Evolutionary conservation across 2,113 vertebrate genomes (phyloP).

Genomic region (Felis chaus): DNA sequence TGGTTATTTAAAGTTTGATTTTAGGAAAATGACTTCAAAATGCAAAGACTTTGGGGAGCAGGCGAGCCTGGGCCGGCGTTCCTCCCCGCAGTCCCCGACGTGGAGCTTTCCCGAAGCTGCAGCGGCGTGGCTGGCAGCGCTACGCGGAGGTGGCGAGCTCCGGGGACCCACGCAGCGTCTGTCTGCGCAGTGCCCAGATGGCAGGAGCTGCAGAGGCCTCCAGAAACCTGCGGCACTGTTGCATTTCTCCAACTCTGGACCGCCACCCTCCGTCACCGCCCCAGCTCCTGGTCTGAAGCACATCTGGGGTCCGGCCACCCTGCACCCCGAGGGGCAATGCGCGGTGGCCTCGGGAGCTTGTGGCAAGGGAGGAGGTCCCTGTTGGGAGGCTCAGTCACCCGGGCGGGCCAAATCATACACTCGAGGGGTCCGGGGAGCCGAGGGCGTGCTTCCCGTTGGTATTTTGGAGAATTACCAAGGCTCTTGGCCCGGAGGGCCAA

Average conservation of each 20-base stretch:
- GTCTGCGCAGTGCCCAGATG: slow-evolving; percentile 63
- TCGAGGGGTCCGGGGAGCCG: background rate
- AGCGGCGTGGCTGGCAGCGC: slow-evolving; percentile 66
- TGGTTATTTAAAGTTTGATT: slow-evolving; percentile 51
- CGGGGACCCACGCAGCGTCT: slow-evolving; percentile 72
- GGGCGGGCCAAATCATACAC: background rate
- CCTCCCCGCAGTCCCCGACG: slow-evolving; percentile 61
- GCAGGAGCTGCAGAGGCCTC: slow-evolving; percentile 35
- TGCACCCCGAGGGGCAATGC: background rate
- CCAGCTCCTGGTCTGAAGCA: background rate
- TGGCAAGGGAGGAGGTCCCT: background rate
- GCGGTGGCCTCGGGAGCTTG: background rate
- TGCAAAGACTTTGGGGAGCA: background rate
- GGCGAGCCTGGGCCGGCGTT: background rate
- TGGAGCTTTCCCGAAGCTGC: slow-evolving; percentile 65
- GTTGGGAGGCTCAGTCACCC: background rate
- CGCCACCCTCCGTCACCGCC: background rate
- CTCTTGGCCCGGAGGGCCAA: rapidly evolving
- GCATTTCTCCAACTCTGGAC: background rate
- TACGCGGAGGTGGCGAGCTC: slow-evolving; percentile 78
- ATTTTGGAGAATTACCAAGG: background rate
- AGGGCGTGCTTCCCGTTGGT: background rate
- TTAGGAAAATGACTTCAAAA: slow-evolving; percentile 33
- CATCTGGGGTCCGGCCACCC: background rate
- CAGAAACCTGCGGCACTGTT: background rate